Percentiles rank a stretch among this genome's conserved stretches.
Conservation (phyloP, 2,113 vertebrate species). For the Phocoena sinus region DNA sequence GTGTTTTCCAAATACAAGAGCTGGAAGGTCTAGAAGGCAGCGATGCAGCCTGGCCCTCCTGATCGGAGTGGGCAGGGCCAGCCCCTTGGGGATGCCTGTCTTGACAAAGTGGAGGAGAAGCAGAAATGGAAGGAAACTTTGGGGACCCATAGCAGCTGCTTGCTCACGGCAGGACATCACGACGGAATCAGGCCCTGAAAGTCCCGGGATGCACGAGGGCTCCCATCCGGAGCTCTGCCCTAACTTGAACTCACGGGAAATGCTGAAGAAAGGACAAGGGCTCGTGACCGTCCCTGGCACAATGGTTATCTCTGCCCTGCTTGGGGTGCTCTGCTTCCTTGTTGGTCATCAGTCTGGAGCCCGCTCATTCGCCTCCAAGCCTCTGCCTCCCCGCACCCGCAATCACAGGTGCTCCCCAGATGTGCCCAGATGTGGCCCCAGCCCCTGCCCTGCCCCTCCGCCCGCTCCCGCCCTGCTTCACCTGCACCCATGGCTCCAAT, state of each 20-base stretch:
- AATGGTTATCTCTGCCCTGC: fast-evolving
- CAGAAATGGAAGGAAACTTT: neutral
- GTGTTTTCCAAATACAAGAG: neutral
- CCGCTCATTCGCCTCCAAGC: neutral
- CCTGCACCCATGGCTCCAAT: fast-evolving
- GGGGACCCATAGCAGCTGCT: fast-evolving
- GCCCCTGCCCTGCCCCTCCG: neutral
- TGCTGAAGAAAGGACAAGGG: neutral
- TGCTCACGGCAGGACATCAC: fast-evolving
- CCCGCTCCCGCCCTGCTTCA: too few species aligned
- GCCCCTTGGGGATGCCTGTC: neutral
- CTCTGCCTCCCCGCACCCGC: fast-evolving
- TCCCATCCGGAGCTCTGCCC: neutral
- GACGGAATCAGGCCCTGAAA: neutral
- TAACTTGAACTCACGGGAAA: neutral
- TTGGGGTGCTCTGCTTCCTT: neutral
- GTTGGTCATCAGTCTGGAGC: fast-evolving
- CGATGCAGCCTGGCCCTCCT: fast-evolving
- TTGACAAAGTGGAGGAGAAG: fast-evolving
- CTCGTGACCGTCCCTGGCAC: too few species aligned
- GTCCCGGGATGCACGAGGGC: neutral
- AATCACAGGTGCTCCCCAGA: neutral
- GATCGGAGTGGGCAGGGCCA: fast-evolving
- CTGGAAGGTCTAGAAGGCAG: neutral
- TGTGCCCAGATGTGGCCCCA: neutral